phyloP scores from a whole-genome alignment of 2,113 vertebrate species.

The Sitta europaea region DNA sequence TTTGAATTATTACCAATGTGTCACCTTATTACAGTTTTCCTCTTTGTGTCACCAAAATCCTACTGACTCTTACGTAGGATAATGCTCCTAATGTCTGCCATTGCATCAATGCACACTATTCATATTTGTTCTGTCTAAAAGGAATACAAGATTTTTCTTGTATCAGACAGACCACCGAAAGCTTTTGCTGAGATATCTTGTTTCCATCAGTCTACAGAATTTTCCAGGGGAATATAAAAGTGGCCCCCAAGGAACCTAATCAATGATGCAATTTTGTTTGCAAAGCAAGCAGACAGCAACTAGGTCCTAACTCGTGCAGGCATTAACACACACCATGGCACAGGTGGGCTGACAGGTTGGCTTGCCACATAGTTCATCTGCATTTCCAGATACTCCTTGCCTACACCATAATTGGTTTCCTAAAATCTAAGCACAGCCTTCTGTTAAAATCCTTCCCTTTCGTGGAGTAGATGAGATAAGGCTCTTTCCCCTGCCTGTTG shows the following conservation, averaged over 20 bases:
- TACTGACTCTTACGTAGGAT: background rate
- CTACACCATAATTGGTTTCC: background rate
- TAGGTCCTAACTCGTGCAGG: background rate
- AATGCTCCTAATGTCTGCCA: background rate
- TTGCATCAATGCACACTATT: background rate
- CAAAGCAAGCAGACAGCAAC: background rate
- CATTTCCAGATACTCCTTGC: background rate
- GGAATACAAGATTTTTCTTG: background rate
- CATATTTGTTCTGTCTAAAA: background rate
- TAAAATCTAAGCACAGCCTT: background rate
- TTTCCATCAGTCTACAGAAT: background rate
- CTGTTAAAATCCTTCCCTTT: background rate
- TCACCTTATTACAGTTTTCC: background rate
- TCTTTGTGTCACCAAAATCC: background rate
- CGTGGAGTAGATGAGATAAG: background rate
- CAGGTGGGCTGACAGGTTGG: background rate
- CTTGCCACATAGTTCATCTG: fast-evolving
- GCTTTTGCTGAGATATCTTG: background rate
- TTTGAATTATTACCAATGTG: background rate
- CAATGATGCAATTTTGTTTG: background rate
- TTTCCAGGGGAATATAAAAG: background rate
- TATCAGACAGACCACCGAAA: background rate
- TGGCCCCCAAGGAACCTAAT: background rate
- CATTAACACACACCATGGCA: fast-evolving
- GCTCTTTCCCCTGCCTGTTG: background rate